phyloP scores from a whole-genome alignment of 2,113 vertebrate species.

The Hippolais icterina region DNA sequence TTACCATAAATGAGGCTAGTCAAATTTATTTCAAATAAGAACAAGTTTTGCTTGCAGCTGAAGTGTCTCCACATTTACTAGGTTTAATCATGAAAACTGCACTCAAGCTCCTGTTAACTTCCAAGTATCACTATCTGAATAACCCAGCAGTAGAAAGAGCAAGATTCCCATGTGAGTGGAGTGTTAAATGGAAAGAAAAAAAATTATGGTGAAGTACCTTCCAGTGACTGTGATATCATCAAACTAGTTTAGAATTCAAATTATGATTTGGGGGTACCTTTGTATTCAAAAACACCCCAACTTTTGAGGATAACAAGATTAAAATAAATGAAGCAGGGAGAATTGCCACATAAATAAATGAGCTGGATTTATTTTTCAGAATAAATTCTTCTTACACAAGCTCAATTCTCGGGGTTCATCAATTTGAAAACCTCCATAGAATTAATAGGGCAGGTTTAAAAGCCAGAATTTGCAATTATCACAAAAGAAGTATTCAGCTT shows the following conservation, averaged over 20 bases:
- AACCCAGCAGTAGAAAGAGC: background rate
- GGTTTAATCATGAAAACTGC: background rate
- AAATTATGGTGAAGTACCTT: background rate
- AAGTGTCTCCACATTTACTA: background rate
- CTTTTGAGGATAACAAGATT: background rate
- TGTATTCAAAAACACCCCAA: background rate
- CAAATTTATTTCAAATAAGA: background rate
- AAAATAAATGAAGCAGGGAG: background rate
- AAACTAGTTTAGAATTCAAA: background rate
- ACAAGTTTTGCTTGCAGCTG: background rate
- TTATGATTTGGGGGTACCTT: background rate
- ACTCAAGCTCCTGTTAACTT: background rate
- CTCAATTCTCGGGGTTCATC: background rate
- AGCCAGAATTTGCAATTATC: background rate
- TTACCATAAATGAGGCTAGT: background rate
- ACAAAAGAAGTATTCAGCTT: background rate
- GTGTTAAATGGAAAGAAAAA: background rate
- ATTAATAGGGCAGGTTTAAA: background rate
- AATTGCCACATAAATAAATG: background rate
- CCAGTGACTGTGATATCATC: background rate
- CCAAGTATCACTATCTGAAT: background rate
- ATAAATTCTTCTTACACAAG: background rate
- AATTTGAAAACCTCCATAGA: background rate
- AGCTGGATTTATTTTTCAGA: background rate
- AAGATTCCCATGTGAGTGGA: background rate